Base-by-base conservation (phyloP, 1,140 invertebrate genomes). In the Lamellibrachia luymesi region DNA sequence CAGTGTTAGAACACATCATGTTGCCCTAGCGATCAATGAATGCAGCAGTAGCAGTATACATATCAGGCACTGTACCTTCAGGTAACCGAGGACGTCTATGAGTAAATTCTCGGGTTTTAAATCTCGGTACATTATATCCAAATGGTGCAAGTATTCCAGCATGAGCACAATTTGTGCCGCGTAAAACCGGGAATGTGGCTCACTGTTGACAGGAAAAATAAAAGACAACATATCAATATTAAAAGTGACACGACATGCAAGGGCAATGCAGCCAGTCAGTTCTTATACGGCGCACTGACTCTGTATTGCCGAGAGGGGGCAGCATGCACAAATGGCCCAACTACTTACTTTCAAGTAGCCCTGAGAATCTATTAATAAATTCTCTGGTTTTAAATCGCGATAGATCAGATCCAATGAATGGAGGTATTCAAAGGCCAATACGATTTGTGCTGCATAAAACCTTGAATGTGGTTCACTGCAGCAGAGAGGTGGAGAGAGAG, bases 321-420 rank as follows among this genome's bases (percentile, higher is more conserved):
- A n/a, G 91, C 91, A 91, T 51, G 49, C 91, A 91, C 51, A 50
- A 52, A 50, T 52, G 27, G 49, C 50, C 92, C 92, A 49, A 56
- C 49, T 49, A 93, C 93, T 90, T 51, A 93, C 93, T 97, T 99
- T 99, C 94, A 99, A 97, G 97, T 99, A 99, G 94, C 99, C 99
- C 97, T 98, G 98, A 92, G 98, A 98, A 97, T 99, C 99, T 95
- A 99, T 99, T 94, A 99, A 97, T 95, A 99, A 97, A 97, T 99
- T 99, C 97, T 99, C 99, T 90, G 99, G 99, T 97, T 99, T 99
- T 95, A 99, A 97, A 97, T 99, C 99, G 95, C 99, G 97, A 96
- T 99, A 99, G 96, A 99, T 99, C 95, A 99, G 98, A 97, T 99
- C 99, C 96, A 99, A 97, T 97, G 99, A 99, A 97, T 99, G 99